These are phyloP conservation scores for Stenolophus ochropezus DNA, from an alignment of 2,888 invertebrate species.

Conservation along the genomic window DNA sequence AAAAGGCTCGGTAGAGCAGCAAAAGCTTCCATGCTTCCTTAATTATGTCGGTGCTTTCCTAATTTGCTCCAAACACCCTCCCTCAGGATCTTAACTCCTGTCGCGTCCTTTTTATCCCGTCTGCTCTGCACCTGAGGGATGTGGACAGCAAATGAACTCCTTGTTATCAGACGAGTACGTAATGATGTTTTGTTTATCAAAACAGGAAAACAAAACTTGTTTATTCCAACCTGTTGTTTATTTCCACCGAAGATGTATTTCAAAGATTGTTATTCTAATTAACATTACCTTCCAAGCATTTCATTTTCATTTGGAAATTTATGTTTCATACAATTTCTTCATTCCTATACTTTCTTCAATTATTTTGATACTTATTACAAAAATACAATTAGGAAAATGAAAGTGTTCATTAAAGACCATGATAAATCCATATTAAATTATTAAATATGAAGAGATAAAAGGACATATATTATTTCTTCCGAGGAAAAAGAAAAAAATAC, in stretches of 20 bases:
- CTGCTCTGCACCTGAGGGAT: background rate
- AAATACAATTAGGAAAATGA: no score
- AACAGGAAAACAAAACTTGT: constrained; percentile 32
- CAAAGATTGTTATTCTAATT: background rate
- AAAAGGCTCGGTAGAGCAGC: background rate
- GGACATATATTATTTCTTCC: no score
- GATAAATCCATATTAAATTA: no score
- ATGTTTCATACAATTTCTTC: no score
- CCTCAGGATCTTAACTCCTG: background rate
- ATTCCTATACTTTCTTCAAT: no score
- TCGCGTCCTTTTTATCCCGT: background rate
- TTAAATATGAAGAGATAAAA: no score
- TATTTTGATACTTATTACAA: no score
- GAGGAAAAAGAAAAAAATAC: no score
- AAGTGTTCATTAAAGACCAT: no score
- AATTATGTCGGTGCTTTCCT: background rate
- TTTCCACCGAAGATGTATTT: background rate
- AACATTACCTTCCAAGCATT: no score
- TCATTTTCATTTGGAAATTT: no score
- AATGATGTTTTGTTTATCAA: constrained; percentile 34
- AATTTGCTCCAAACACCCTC: background rate
- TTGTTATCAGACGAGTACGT: constrained; percentile 15
- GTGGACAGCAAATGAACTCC: background rate
- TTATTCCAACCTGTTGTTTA: constrained; percentile 2
- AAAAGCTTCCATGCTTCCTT: background rate